Evolutionary conservation across 2,113 vertebrate species (phyloP).

Genomic region (Coracopsis vasa): DNA sequence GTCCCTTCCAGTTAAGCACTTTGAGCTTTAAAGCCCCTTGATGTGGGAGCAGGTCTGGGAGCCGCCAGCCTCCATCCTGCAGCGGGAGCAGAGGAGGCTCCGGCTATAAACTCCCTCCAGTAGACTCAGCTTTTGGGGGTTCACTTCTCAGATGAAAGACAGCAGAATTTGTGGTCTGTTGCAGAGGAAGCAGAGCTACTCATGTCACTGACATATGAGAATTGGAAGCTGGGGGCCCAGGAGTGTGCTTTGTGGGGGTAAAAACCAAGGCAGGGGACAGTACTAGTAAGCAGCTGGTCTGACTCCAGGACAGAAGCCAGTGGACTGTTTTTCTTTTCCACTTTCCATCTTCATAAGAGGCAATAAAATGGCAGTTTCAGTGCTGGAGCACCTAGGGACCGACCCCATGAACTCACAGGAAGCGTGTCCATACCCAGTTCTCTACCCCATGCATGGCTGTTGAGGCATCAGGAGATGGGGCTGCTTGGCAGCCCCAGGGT

Average conservation of each 20-base stretch:
- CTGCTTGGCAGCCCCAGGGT: background rate
- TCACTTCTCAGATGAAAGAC: slow-evolving; percentile 7
- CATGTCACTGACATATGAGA: slow-evolving; percentile 16
- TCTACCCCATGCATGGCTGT: background rate
- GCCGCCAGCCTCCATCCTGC: background rate
- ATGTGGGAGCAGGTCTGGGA: background rate
- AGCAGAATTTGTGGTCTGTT: background rate
- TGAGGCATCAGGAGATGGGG: background rate
- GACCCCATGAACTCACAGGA: background rate
- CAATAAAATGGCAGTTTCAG: background rate
- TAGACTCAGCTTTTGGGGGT: background rate
- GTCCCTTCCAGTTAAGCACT: background rate
- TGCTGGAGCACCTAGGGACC: background rate
- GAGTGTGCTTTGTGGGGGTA: background rate
- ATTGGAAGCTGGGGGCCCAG: background rate
- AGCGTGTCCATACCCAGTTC: fast-evolving
- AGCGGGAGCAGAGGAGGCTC: background rate
- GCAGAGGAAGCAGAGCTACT: background rate
- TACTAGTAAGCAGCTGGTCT: slow-evolving; percentile 41
- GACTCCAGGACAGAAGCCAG: slow-evolving; percentile 57
- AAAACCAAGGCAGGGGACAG: slow-evolving; percentile 13
- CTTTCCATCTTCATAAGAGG: background rate
- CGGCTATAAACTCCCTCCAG: background rate
- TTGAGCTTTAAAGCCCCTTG: background rate
- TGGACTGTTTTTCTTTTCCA: background rate